Evolutionary conservation across 2,888 invertebrate species (phyloP).

Genomic region (Pristionchus arcanus): DNA sequence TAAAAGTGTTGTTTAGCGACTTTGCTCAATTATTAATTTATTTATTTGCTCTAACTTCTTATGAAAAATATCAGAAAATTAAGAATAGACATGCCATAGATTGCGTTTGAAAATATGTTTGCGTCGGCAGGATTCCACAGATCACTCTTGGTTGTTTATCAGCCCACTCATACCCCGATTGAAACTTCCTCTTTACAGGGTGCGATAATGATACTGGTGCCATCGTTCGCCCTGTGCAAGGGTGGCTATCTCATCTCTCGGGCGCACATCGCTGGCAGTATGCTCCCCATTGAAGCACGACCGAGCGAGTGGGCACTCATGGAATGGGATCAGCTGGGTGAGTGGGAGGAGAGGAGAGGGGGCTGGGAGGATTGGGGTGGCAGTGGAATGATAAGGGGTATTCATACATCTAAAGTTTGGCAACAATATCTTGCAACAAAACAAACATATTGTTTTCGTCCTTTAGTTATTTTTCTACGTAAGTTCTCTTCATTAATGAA

Average conservation of each 20-base stretch:
- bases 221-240: constrained; percentile 53
- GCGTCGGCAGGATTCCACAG: not conserved
- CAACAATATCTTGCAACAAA: too few relatives aligned
- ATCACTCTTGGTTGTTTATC: not conserved
- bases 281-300: not conserved
- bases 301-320: not conserved
- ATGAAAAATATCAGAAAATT: too few relatives aligned
- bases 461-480: too few relatives aligned
- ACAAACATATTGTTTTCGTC: too few relatives aligned
- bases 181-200: constrained; percentile 19
- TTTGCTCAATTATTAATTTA: too few relatives aligned
- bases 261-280: not conserved
- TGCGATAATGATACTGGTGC: constrained; percentile 52
- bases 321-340: constrained; percentile 53
- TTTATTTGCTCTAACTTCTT: too few relatives aligned
- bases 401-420: too few relatives aligned
- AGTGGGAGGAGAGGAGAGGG: not conserved
- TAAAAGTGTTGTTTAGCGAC: too few relatives aligned
- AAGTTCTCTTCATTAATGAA: too few relatives aligned
- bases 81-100: too few relatives aligned
- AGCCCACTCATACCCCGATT: not conserved
- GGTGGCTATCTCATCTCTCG: constrained; percentile 43
- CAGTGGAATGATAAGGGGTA: too few relatives aligned
- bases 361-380: not conserved
- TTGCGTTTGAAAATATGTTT: not conserved